Conservation (phyloP, 2,888 invertebrate species). For the Dynastes hyllus region DNA sequence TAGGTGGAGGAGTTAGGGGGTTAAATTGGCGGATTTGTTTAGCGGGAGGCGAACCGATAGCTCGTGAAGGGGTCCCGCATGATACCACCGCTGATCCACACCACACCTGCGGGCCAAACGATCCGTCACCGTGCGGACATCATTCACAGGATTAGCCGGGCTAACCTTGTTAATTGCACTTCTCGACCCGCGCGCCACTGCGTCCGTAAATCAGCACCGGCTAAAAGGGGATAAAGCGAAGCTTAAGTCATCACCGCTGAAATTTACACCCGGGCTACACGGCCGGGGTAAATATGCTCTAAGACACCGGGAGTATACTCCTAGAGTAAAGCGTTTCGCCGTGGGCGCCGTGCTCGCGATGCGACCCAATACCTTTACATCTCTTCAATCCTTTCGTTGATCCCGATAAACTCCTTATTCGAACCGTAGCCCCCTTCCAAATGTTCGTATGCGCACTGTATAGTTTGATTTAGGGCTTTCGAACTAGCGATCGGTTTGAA, state of each 20-base stretch:
- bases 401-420: constrained; percentile 53
- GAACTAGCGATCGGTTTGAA: constrained; percentile 21
- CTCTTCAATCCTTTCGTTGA: constrained; percentile 54
- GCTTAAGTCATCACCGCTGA: constrained; percentile 71
- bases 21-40: constrained; percentile 58
- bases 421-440: constrained; percentile 41
- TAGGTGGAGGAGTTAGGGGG: constrained; percentile 38
- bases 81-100: constrained; percentile 61
- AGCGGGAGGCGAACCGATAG: constrained; percentile 61
- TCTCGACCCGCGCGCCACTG: constrained; percentile 64
- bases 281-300: constrained; percentile 59
- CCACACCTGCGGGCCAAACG: constrained; percentile 63
- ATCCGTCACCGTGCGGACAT: constrained; percentile 70
- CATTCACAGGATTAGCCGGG: constrained; percentile 73
- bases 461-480: constrained; percentile 43
- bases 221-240: constrained; percentile 70
- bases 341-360: constrained; percentile 9
- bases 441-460: constrained; percentile 17
- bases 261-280: constrained; percentile 66
- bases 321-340: background rate
- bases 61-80: constrained; percentile 60
- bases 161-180: constrained; percentile 73
- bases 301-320: constrained; percentile 53
- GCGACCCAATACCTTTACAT: constrained; percentile 46
- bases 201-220: constrained; percentile 71